Evolutionary conservation across 2,888 invertebrate genomes (phyloP).

Genomic region (Cantharis lateralis): DNA sequence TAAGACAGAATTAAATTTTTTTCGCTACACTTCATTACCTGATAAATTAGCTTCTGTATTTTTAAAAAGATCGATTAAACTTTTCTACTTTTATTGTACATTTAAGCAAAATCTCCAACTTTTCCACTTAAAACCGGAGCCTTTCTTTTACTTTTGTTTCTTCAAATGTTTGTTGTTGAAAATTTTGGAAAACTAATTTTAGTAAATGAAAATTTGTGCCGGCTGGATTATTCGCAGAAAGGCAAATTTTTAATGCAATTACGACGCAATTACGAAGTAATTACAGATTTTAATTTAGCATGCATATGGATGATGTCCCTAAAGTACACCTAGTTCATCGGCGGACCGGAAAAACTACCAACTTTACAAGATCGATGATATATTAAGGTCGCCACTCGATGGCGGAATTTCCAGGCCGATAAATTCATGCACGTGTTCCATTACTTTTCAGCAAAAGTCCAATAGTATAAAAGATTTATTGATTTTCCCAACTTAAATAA

Average conservation of each 20-base stretch:
- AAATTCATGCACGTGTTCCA: slow-evolving; percentile 16
- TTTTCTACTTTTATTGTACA: neutral
- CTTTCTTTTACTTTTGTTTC: neutral
- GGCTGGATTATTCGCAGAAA: neutral
- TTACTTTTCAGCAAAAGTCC: slow-evolving; percentile 14
- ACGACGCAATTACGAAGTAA: slow-evolving; percentile 4
- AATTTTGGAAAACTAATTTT: neutral
- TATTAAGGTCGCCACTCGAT: slow-evolving; percentile 19
- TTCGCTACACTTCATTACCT: neutral
- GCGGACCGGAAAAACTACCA: slow-evolving; percentile 12
- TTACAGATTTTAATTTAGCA: slow-evolving; percentile 8
- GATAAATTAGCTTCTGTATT: neutral
- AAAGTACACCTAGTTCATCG: slow-evolving; percentile 2
- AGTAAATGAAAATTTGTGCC: neutral
- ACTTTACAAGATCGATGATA: slow-evolving; percentile 15
- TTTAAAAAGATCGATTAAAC: neutral
- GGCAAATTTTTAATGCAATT: neutral
- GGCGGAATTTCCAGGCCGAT: slow-evolving; percentile 18
- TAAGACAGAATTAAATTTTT: neutral
- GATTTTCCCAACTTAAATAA: slow-evolving; percentile 5
- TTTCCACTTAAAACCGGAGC: neutral
- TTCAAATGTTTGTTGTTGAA: neutral
- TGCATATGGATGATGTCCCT: neutral
- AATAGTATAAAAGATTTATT: slow-evolving; percentile 11
- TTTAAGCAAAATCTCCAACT: neutral